Conservation (phyloP, 2,888 invertebrate species). For the Drosophila demipolita region DNA sequence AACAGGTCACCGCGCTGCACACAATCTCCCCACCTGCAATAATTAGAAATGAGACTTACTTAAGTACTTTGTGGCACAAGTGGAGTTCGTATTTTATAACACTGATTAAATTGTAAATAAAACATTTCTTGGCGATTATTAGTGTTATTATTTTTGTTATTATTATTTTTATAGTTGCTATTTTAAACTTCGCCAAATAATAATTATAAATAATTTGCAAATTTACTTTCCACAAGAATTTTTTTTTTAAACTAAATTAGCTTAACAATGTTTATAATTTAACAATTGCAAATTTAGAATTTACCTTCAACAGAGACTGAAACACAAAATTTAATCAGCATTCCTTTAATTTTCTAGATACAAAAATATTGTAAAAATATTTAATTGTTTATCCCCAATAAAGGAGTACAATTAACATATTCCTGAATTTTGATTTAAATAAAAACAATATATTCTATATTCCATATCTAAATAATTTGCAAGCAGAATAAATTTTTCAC, state of each 20-base stretch:
- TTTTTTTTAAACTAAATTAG: background rate
- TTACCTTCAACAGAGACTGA: background rate
- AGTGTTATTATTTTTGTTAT: background rate
- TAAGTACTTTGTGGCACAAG: constrained; percentile 6
- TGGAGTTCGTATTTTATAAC: background rate
- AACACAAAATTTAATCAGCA: background rate
- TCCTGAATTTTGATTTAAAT: background rate
- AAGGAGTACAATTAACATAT: background rate
- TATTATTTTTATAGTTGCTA: background rate
- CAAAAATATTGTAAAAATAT: no score
- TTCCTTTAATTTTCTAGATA: background rate
- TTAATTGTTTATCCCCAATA: no score
- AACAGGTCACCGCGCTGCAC: constrained; percentile 91
- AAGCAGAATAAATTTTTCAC: background rate
- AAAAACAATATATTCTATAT: background rate
- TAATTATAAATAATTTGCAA: no score
- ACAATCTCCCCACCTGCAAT: constrained; percentile 89
- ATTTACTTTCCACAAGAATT: background rate
- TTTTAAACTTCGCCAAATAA: background rate
- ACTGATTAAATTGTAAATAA: background rate
- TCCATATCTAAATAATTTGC: background rate
- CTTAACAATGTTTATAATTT: background rate
- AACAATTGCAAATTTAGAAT: background rate
- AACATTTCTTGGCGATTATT: background rate
- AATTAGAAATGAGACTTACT: constrained; percentile 22